Evolutionary conservation across 2,113 vertebrate species (phyloP).

Genomic region (Pedetes capensis): DNA sequence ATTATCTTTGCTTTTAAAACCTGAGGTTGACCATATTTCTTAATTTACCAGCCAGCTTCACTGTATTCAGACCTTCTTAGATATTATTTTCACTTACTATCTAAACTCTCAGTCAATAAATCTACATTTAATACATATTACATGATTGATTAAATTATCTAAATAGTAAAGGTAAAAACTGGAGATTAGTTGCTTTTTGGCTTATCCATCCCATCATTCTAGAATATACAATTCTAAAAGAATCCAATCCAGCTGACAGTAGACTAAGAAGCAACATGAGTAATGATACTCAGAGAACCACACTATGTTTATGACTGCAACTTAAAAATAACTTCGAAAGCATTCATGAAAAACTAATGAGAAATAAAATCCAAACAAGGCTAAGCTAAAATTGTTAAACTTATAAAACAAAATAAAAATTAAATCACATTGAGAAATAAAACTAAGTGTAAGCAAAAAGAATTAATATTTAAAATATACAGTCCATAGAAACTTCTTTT

Average conservation of each 20-base stretch:
- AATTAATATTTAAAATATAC: background rate
- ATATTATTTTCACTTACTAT: background rate
- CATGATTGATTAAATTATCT: background rate
- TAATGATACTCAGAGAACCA: background rate
- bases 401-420: conserved; percentile 23
- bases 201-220: background rate
- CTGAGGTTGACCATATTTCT: background rate
- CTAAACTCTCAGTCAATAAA: background rate
- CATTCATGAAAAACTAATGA: conserved; percentile 16
- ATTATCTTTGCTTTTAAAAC: background rate
- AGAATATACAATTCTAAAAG: background rate
- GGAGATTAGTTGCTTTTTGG: background rate
- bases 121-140: conserved; percentile 21
- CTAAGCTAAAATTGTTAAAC: conserved; percentile 4
- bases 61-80: background rate
- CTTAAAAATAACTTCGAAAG: conserved; percentile 18
- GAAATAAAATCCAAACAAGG: background rate
- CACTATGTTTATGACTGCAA: background rate
- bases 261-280: background rate
- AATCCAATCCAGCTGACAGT: background rate
- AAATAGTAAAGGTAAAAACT: background rate
- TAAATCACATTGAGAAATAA: background rate
- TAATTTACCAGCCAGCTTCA: conserved; percentile 20
- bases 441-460: background rate
- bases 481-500: background rate